Evolutionary conservation across 1,140 invertebrate species (phyloP).

Genomic region (Armadillidium nasatum): DNA sequence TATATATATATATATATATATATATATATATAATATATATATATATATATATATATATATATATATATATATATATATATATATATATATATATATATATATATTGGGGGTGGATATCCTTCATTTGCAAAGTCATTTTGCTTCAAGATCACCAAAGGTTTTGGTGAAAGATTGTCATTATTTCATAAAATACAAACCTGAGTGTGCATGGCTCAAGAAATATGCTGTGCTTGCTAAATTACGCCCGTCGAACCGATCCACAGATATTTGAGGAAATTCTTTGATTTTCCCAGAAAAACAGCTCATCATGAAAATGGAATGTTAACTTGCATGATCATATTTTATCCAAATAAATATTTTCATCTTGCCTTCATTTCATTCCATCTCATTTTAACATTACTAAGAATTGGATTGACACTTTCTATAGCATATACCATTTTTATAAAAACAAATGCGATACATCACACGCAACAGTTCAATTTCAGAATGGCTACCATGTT

Average conservation of each 20-base stretch:
- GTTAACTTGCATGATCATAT: not conserved
- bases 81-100: no score
- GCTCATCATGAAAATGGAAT: slow-evolving; percentile 1
- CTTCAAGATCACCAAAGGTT: no score
- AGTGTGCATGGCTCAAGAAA: slow-evolving; percentile 64
- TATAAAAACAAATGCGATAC: not conserved
- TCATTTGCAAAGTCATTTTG: no score
- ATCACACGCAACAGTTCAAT: not conserved
- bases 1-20: no score
- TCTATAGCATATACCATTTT: not conserved
- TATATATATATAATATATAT: no score
- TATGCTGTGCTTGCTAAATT: slow-evolving; percentile 56
- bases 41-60: no score
- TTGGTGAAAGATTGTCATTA: no score
- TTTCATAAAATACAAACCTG: slow-evolving; percentile 28
- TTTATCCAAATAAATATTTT: not conserved
- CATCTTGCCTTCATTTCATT: not conserved
- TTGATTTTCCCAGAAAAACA: slow-evolving; percentile 54
- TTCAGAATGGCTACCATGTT: not conserved
- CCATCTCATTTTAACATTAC: not conserved
- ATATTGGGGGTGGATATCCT: no score
- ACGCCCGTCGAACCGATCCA: slow-evolving; percentile 58
- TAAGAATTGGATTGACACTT: not conserved
- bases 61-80: no score
- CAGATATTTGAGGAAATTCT: slow-evolving; percentile 60